These are phyloP conservation scores for Mesembrinibis cayennensis DNA, from an alignment of 2,113 vertebrate genomes.

Conservation along the genomic window DNA sequence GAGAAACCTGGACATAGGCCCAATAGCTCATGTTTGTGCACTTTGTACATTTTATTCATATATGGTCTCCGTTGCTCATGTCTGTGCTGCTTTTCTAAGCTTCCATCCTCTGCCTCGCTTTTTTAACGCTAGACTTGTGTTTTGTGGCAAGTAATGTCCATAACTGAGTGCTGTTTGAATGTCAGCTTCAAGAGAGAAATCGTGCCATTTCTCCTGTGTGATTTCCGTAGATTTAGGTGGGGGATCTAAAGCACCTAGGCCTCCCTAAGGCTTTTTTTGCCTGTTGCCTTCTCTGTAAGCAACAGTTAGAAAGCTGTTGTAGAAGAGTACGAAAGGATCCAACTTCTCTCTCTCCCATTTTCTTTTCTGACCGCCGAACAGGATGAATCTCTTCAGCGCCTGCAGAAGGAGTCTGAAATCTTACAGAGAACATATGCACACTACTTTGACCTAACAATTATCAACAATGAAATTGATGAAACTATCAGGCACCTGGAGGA, in stretches of 20 bases:
- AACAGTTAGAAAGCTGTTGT: neutral
- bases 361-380: constrained; percentile 54
- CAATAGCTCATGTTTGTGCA: neutral
- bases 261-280: neutral
- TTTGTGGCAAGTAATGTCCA: neutral
- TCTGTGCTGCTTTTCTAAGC: constrained; percentile 10
- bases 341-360: constrained; percentile 6
- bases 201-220: neutral
- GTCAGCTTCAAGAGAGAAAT: neutral
- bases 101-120: neutral
- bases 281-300: neutral
- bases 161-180: neutral
- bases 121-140: neutral
- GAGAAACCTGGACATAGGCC: neutral
- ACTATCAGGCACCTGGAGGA: constrained; percentile 98
- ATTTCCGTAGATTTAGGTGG: neutral
- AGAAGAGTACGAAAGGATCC: neutral
- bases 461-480: constrained; percentile 99
- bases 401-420: constrained; percentile 98
- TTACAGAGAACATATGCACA: constrained; percentile 98
- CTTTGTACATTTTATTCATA: neutral
- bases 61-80: neutral
- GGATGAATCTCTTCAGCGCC: constrained; percentile 97
- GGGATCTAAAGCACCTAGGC: neutral
- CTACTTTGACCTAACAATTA: constrained; percentile 99